Percentiles rank a stretch among this genome's conserved stretches.
Conservation (phyloP, 2,888 invertebrate genomes). For the Epirrhoe alternata region DNA sequence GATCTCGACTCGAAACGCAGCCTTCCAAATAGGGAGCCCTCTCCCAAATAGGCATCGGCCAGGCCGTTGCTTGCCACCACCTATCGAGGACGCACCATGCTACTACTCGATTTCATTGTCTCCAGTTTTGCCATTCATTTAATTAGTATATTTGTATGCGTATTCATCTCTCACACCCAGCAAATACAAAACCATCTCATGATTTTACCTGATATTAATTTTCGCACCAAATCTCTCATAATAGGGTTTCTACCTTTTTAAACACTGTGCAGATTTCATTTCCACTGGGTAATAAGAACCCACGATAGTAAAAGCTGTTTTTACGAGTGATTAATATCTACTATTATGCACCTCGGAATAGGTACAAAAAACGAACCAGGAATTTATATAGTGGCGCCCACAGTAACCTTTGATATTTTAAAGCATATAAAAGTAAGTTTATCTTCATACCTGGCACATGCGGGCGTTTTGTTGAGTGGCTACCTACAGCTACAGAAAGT, state of each 20-base stretch:
- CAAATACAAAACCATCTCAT: background rate
- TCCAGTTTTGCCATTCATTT: slow-evolving; percentile 17
- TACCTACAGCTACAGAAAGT: slow-evolving; percentile 58
- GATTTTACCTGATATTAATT: slow-evolving; percentile 23
- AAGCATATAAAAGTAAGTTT: slow-evolving; percentile 67
- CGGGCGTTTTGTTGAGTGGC: slow-evolving; percentile 60
- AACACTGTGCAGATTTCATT: slow-evolving; percentile 24
- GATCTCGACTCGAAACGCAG: slow-evolving; percentile 79
- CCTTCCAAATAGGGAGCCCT: slow-evolving; percentile 80
- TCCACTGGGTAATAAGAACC: background rate
- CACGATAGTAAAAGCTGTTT: background rate
- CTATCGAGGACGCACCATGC: slow-evolving; percentile 72
- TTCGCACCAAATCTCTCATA: slow-evolving; percentile 17
- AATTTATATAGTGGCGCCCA: slow-evolving; percentile 31
- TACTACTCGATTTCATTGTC: slow-evolving; percentile 73
- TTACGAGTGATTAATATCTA: background rate
- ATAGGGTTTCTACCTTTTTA: slow-evolving; percentile 20
- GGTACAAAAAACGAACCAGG: slow-evolving; percentile 18
- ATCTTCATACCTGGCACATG: slow-evolving; percentile 69
- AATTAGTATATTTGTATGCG: background rate
- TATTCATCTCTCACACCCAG: too few relatives aligned
- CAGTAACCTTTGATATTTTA: slow-evolving; percentile 59
- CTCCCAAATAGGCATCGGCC: slow-evolving; percentile 80
- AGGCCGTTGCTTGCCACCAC: slow-evolving; percentile 53
- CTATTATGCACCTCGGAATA: slow-evolving; percentile 11